phyloP scores from a whole-genome alignment of 2,113 vertebrate species.

The Peucedramus taeniatus region DNA sequence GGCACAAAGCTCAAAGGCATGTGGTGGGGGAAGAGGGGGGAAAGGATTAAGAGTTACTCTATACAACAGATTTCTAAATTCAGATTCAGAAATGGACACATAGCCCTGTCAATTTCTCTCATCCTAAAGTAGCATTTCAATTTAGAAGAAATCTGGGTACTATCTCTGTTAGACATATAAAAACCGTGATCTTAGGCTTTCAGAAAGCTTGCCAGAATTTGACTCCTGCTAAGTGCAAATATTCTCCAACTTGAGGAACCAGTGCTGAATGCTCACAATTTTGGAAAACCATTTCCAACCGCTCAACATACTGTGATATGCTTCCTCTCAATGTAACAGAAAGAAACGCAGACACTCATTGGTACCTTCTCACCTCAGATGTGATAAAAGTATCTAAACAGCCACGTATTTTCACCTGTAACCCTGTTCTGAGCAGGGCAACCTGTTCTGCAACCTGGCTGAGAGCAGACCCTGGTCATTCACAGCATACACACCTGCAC shows the following conservation, averaged over 20 bases:
- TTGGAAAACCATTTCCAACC: background rate
- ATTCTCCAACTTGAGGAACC: background rate
- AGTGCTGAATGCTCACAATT: background rate
- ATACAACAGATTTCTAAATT: background rate
- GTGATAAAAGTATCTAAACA: background rate
- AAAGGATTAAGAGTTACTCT: background rate
- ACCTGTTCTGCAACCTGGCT: background rate
- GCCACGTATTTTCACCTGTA: background rate
- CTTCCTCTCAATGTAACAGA: background rate
- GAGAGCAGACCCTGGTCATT: background rate
- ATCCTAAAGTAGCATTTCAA: background rate
- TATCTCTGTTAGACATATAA: background rate
- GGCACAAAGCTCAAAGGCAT: background rate
- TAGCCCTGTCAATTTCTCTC: background rate
- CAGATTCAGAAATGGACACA: background rate
- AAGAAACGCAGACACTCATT: background rate
- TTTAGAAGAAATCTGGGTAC: background rate
- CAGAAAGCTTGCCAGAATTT: background rate
- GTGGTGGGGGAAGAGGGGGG: fast-evolving
- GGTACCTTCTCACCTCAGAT: background rate
- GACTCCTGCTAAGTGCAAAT: background rate
- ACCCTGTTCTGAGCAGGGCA: background rate
- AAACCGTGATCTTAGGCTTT: background rate
- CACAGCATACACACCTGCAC: background rate
- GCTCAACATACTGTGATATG: background rate